Evolutionary conservation across 2,113 vertebrate genomes (phyloP).

Genomic region (Neofelis nebulosa): DNA sequence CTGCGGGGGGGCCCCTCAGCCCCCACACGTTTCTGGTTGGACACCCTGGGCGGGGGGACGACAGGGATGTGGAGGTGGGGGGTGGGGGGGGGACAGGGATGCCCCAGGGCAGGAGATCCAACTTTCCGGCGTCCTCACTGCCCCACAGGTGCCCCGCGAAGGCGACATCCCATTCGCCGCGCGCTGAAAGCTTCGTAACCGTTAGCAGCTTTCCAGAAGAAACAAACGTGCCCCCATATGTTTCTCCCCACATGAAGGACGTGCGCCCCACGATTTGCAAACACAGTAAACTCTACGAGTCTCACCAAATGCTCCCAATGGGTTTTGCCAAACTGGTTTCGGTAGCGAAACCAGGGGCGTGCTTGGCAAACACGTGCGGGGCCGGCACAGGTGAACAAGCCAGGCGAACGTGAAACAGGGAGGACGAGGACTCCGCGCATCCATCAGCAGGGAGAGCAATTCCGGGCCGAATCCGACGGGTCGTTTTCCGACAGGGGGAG

Average conservation of each 20-base stretch:
- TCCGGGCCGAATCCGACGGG: rapidly evolving
- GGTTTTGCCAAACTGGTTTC: not conserved
- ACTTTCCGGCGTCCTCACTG: not conserved
- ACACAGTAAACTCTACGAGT: not conserved
- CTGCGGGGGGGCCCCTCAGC: not conserved
- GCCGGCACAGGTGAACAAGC: not conserved
- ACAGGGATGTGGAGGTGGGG: too few species aligned
- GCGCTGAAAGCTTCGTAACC: not conserved
- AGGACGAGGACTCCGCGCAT: not conserved
- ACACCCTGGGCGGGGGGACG: not conserved
- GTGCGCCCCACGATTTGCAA: not conserved
- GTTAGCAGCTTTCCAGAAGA: not conserved
- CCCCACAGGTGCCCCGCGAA: rapidly evolving
- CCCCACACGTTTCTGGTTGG: not conserved
- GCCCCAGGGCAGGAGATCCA: not conserved
- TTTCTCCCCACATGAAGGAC: not conserved
- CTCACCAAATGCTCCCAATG: not conserved
- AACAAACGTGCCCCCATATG: too few species aligned
- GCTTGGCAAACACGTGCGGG: not conserved
- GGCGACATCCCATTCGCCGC: not conserved
- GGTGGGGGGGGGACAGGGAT: too few species aligned
- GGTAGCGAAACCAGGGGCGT: not conserved
- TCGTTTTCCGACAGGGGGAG: too few species aligned
- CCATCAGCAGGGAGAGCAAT: not conserved
- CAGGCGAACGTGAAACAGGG: too few species aligned